phyloP scores from a whole-genome alignment of 1,140 invertebrate genomes.

The Eumeta japonica region DNA sequence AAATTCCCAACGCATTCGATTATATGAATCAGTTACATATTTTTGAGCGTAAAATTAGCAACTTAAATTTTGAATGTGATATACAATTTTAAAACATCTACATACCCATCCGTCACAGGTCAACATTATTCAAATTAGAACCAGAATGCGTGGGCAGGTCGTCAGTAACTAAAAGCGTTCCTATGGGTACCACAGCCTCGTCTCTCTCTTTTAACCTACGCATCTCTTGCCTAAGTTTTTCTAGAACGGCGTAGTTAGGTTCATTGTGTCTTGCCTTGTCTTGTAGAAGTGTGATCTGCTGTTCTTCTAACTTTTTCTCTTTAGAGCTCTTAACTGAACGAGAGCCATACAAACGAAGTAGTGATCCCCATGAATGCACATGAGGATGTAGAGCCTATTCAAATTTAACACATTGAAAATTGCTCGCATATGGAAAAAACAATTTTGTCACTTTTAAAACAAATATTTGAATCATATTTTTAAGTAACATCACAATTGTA shows the following conservation, averaged over 20 bases:
- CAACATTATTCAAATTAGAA: constrained; percentile 73
- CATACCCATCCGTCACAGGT: too few species aligned
- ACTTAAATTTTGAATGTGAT: too few species aligned
- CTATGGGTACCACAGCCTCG: constrained; percentile 70
- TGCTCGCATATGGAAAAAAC: too few species aligned
- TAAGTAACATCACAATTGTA: too few species aligned
- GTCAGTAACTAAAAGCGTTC: constrained; percentile 68
- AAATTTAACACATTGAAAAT: background rate
- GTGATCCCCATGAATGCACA: constrained; percentile 91
- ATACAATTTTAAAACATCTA: too few species aligned
- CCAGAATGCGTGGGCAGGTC: constrained; percentile 68
- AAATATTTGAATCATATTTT: too few species aligned
- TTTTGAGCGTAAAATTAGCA: too few species aligned
- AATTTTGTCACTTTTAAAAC: too few species aligned
- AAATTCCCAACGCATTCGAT: too few species aligned
- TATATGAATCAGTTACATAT: too few species aligned
- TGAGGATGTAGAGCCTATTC: constrained; percentile 81
- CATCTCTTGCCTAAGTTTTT: constrained; percentile 90
- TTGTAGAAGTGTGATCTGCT: constrained; percentile 89
- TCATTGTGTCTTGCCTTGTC: constrained; percentile 87
- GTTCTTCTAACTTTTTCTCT: constrained; percentile 92
- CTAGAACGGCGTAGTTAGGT: constrained; percentile 90
- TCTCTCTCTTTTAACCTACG: constrained; percentile 70
- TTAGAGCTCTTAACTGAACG: constrained; percentile 89
- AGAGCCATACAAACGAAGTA: constrained; percentile 90